These are phyloP conservation scores for Cantharis lateralis DNA, from an alignment of 2,888 invertebrate species.

Conservation along the genomic window DNA sequence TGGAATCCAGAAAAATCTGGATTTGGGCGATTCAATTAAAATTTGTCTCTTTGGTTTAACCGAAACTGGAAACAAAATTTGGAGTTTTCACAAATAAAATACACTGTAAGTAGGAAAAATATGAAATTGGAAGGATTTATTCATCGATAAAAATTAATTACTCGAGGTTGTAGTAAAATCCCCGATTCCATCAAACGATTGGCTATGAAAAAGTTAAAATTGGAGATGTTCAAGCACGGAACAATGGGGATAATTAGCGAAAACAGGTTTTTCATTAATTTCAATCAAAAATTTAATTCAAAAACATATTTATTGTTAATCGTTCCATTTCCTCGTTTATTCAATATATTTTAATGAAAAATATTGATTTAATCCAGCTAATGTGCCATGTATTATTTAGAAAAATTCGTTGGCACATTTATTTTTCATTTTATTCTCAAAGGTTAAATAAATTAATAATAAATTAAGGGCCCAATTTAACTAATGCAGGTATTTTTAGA, in stretches of 20 bases:
- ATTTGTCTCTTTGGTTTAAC: no score
- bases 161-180: neutral
- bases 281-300: neutral
- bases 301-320: neutral
- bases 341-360: neutral
- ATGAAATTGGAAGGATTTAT: no score
- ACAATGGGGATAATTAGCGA: neutral
- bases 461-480: neutral
- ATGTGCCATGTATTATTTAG: neutral
- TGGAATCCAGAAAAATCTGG: no score
- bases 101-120: no score
- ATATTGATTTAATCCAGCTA: neutral
- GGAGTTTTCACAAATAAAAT: no score
- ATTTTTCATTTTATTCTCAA: neutral
- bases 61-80: no score
- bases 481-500: constrained; percentile 4
- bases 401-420: neutral
- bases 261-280: neutral
- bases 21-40: no score
- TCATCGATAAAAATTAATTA: no score
- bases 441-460: neutral
- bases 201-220: neutral
- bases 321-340: neutral
- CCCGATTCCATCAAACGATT: neutral
- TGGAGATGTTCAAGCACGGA: neutral